Percentiles rank a stretch among this genome's conserved stretches.
These are phyloP conservation scores for Hipparchia sbordonii DNA, from an alignment of 2,888 invertebrate genomes.

Conservation along the genomic window DNA sequence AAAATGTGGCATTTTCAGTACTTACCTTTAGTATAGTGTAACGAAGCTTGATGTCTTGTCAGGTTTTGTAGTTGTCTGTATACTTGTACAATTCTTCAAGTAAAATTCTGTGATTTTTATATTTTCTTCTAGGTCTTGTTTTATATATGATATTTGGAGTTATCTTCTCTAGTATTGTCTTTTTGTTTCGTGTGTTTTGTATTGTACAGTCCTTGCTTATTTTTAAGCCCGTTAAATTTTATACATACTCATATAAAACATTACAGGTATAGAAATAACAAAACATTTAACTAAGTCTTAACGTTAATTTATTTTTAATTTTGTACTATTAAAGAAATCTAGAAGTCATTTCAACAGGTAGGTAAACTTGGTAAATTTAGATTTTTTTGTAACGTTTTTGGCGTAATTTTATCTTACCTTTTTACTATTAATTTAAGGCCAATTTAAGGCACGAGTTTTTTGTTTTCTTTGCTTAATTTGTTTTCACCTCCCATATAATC, in stretches of 20 bases:
- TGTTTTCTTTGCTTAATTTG: constrained; percentile 55
- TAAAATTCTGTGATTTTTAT: constrained; percentile 26
- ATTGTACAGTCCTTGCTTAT: constrained; percentile 61
- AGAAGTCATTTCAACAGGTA: constrained; percentile 78
- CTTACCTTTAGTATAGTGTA: constrained; percentile 33
- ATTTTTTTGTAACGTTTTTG: constrained; percentile 66
- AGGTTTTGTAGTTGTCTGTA: constrained; percentile 25
- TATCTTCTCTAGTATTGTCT: constrained; percentile 58
- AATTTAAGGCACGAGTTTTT: constrained; percentile 80
- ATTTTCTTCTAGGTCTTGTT: constrained; percentile 32
- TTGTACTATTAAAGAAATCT: constrained; percentile 83
- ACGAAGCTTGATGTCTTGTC: constrained; percentile 28
- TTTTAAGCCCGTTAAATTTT: constrained; percentile 73
- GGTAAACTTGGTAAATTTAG: constrained; percentile 79
- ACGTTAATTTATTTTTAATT: constrained; percentile 79
- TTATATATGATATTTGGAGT: constrained; percentile 36
- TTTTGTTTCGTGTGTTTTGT: constrained; percentile 62
- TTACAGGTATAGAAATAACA: constrained; percentile 79
- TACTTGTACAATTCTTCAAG: constrained; percentile 18
- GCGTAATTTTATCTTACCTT: constrained; percentile 77
- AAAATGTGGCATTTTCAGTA: constrained; percentile 5
- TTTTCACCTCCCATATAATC: constrained; percentile 72
- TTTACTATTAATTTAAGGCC: constrained; percentile 82
- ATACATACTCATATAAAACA: constrained; percentile 75
- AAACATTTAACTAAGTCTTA: constrained; percentile 79